phyloP scores from a whole-genome alignment of 2,797 vertebrate species.

The Poecile montanus region DNA sequence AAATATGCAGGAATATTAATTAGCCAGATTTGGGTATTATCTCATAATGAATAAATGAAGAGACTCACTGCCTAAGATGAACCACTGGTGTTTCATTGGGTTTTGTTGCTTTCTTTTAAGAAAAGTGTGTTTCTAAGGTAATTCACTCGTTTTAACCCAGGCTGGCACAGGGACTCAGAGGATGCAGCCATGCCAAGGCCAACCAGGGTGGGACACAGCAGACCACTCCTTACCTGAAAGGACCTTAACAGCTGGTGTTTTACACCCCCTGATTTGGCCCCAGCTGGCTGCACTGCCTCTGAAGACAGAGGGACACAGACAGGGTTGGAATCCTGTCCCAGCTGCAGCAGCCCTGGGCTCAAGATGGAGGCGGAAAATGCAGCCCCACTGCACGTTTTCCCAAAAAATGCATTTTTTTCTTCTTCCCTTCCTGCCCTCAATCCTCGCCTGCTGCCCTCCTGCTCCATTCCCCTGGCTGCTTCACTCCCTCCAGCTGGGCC shows the following conservation, averaged over 20 bases:
- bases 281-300: background rate
- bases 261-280: background rate
- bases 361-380: background rate
- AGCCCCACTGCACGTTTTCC: background rate
- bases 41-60: slow-evolving; percentile 58
- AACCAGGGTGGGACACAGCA: background rate
- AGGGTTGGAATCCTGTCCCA: background rate
- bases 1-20: slow-evolving; percentile 72
- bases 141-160: background rate
- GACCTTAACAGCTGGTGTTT: background rate
- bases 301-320: accelerated
- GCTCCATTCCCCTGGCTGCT: background rate
- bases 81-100: background rate
- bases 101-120: background rate
- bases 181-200: background rate
- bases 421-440: background rate
- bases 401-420: background rate
- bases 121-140: background rate
- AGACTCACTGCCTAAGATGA: slow-evolving; percentile 10
- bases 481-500: slow-evolving; percentile 2
- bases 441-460: background rate
- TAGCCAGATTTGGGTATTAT: slow-evolving; percentile 64
- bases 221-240: background rate
- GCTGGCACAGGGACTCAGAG: background rate
- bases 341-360: background rate